phyloP scores from a whole-genome alignment of 23 tunicate genomes.

The Oikopleura dioica region DNA sequence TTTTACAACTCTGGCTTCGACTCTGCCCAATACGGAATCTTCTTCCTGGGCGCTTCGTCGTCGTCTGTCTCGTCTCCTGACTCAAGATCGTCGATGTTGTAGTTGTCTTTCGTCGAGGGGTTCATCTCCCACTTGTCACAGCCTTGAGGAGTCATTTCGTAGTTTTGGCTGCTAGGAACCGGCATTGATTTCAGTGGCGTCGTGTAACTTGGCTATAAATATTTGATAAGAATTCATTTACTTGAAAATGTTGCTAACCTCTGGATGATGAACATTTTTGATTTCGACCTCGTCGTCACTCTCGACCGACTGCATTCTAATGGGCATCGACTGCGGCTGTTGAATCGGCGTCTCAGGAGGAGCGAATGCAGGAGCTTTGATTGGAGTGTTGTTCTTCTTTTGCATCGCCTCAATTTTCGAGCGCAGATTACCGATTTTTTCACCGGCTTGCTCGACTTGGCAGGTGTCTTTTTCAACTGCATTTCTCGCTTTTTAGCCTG shows the following conservation, averaged over 20 bases:
- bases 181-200: too few relatives aligned
- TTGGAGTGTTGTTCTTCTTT: too few relatives aligned
- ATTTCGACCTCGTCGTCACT: too few relatives aligned
- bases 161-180: too few relatives aligned
- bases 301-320: not conserved
- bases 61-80: conserved; percentile 85
- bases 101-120: conserved; percentile 48
- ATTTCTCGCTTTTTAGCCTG: conserved; percentile 17
- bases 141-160: conserved; percentile 76
- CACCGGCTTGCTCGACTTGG: conserved; percentile 17
- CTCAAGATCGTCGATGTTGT: conserved; percentile 45
- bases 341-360: conserved; percentile 27
- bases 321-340: conserved; percentile 5
- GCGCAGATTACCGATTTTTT: not conserved
- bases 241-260: too few relatives aligned
- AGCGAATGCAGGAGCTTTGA: too few relatives aligned
- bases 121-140: conserved; percentile 17
- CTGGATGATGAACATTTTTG: too few relatives aligned
- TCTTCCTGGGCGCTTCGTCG: conserved; percentile 59
- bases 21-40: conserved; percentile 78
- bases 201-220: too few relatives aligned
- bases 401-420: conserved; percentile 17
- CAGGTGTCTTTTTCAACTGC: not conserved
- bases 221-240: too few relatives aligned
- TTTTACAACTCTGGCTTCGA: not conserved